Evolutionary conservation across 2,888 invertebrate species (phyloP).

Genomic region (Coremacera marginata): DNA sequence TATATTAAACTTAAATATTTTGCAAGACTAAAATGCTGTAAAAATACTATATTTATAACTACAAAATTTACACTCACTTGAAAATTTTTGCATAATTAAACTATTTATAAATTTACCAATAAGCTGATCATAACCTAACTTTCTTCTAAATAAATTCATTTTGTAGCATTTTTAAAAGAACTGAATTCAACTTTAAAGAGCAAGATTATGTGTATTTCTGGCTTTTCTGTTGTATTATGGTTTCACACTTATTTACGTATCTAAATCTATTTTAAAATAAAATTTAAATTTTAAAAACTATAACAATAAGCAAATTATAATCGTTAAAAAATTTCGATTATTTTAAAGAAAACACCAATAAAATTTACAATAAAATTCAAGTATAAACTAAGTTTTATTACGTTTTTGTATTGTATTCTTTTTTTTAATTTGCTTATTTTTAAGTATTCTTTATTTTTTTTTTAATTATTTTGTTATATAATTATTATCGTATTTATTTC

Average conservation of each 20-base stretch:
- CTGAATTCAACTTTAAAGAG: too few relatives aligned
- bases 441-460: conserved; percentile 31
- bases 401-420: conserved; percentile 26
- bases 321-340: not conserved
- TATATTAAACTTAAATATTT: too few relatives aligned
- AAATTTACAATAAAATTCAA: conserved; percentile 32
- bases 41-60: too few relatives aligned
- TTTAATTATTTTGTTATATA: conserved; percentile 15
- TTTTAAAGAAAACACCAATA: conserved; percentile 28
- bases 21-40: too few relatives aligned
- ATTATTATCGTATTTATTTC: conserved; percentile 27
- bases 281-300: conserved; percentile 26
- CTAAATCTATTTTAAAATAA: conserved; percentile 32
- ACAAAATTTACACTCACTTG: too few relatives aligned
- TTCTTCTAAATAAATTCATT: too few relatives aligned
- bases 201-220: too few relatives aligned
- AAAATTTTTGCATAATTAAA: too few relatives aligned
- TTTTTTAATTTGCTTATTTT: conserved; percentile 25
- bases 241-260: not conserved
- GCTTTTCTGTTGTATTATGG: too few relatives aligned
- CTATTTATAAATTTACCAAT: too few relatives aligned
- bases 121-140: too few relatives aligned
- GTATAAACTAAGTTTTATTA: conserved; percentile 38
- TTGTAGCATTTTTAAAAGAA: too few relatives aligned
- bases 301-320: conserved; percentile 7